Percentiles rank a stretch among this genome's conserved stretches.
Evolutionary conservation across 2,113 vertebrate species (phyloP).

Genomic region (Cygnus atratus): DNA sequence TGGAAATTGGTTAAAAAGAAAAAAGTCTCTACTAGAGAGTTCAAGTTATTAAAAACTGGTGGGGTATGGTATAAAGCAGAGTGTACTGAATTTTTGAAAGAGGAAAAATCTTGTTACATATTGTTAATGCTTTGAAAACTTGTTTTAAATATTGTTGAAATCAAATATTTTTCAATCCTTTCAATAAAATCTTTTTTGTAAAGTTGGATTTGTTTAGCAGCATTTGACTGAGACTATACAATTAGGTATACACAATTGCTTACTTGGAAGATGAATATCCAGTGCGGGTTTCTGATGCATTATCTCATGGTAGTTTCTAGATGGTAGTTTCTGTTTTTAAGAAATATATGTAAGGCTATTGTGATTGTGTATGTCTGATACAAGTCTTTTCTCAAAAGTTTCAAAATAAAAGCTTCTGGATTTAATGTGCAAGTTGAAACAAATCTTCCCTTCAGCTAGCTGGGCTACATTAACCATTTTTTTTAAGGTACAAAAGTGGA

Average conservation of each 20-base stretch:
- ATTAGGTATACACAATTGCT: accelerated
- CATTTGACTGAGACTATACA: neutral
- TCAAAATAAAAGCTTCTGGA: neutral
- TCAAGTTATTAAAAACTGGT: neutral
- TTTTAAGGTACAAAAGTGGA: neutral
- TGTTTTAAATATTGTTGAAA: constrained; percentile 77
- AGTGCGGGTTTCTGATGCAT: neutral
- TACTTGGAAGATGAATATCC: neutral
- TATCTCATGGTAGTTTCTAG: neutral
- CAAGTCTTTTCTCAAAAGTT: neutral
- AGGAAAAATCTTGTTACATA: constrained; percentile 71
- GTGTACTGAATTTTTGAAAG: constrained; percentile 36
- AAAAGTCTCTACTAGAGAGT: neutral
- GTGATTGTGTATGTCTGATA: neutral
- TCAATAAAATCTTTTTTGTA: constrained; percentile 84
- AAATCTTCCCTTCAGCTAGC: neutral
- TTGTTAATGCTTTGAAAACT: constrained; percentile 71
- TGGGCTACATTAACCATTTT: neutral
- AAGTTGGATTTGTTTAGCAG: neutral
- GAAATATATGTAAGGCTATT: neutral
- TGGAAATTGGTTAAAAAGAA: neutral
- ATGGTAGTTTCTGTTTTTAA: neutral
- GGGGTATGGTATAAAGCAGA: neutral
- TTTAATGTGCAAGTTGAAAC: neutral
- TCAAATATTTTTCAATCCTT: constrained; percentile 80